Percentiles rank a stretch among this genome's conserved stretches.
Evolutionary conservation across 2,797 vertebrate species (phyloP).

Genomic region (Intellagama lesueurii): DNA sequence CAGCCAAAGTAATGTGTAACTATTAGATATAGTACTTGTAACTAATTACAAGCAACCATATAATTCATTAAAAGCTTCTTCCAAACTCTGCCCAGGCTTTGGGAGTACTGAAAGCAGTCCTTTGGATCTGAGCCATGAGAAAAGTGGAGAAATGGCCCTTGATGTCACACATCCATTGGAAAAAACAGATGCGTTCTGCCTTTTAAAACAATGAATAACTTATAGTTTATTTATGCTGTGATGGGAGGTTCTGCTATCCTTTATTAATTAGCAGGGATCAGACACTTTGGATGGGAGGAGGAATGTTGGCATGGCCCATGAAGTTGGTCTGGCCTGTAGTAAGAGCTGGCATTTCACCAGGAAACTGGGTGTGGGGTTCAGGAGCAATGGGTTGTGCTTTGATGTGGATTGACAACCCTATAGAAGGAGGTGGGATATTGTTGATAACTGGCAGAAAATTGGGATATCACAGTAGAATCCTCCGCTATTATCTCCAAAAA

Average conservation of each 20-base stretch:
- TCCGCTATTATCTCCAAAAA: too few species aligned
- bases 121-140: background rate
- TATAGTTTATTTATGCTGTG: background rate
- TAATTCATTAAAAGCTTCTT: too few species aligned
- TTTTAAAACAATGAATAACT: slow-evolving; percentile 15
- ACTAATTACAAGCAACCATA: too few species aligned
- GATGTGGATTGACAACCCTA: background rate
- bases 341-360: background rate
- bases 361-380: background rate
- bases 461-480: background rate
- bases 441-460: background rate
- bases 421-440: background rate
- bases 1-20: too few species aligned
- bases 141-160: background rate
- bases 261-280: background rate
- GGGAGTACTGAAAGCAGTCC: background rate
- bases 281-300: background rate
- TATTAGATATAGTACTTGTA: too few species aligned
- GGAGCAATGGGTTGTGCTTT: background rate
- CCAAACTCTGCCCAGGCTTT: background rate
- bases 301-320: background rate
- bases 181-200: slow-evolving; percentile 1
- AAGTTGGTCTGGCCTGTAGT: background rate
- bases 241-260: background rate
- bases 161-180: slow-evolving; percentile 13